A percentile compares a stretch with the other conserved stretches of the same genome.
Conservation (phyloP, 2,797 vertebrate genomes). For the Australoheros facetus region DNA sequence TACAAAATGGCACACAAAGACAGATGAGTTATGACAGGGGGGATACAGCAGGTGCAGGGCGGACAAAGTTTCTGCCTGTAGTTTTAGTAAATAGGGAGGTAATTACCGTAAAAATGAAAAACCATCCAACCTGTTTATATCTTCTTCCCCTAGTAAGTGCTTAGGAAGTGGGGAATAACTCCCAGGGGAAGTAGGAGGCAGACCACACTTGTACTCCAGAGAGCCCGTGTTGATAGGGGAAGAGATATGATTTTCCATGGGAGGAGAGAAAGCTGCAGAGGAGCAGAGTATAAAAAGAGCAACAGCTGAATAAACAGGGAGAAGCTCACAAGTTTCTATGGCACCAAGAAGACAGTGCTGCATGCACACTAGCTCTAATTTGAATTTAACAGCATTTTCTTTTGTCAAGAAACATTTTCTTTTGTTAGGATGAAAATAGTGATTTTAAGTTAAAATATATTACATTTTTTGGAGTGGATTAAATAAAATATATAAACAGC, state of each 20-base stretch:
- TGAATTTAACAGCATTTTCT: no score
- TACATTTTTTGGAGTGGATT: no score
- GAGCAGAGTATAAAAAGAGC: not conserved
- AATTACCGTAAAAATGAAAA: slow-evolving; percentile 86
- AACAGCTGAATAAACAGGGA: not conserved
- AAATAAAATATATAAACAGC: no score
- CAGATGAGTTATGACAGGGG: slow-evolving; percentile 6
- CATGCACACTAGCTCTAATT: not conserved
- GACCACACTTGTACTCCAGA: slow-evolving; percentile 93
- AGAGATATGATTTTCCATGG: slow-evolving; percentile 95
- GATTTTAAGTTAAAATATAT: no score
- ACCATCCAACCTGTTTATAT: slow-evolving; percentile 96
- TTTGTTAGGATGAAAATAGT: no score
- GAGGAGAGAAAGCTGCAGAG: slow-evolving; percentile 90
- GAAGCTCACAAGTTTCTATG: not conserved
- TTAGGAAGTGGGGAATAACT: slow-evolving; percentile 95
- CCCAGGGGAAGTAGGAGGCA: slow-evolving; percentile 91
- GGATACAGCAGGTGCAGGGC: not conserved
- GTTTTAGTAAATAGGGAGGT: slow-evolving; percentile 64
- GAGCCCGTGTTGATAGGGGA: slow-evolving; percentile 90
- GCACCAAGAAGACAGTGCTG: not conserved
- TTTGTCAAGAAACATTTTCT: no score
- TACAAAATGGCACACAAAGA: slow-evolving; percentile 33
- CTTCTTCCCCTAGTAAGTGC: slow-evolving; percentile 95
- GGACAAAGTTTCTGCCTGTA: slow-evolving; percentile 69